Conservation (phyloP, 2,888 invertebrate genomes). For the Meliscaeva auricollis region DNA sequence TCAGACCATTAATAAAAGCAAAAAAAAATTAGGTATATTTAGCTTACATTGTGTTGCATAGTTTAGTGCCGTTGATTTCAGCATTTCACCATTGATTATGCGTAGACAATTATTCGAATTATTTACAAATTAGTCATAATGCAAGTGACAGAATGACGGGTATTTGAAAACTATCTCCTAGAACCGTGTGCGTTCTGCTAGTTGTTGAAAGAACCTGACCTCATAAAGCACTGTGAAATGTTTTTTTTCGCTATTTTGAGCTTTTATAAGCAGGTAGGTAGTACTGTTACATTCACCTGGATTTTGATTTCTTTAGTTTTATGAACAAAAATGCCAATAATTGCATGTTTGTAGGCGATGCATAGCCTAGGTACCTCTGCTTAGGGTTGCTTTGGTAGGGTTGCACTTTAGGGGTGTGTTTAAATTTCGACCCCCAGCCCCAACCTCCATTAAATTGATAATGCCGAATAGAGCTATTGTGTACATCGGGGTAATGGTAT, state of each 20-base stretch:
- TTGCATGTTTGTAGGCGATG: slow-evolving; percentile 60
- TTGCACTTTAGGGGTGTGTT: slow-evolving; percentile 65
- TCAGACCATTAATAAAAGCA: slow-evolving; percentile 10
- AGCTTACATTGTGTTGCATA: slow-evolving; percentile 36
- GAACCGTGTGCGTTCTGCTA: too few species aligned
- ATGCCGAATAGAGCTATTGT: slow-evolving; percentile 42
- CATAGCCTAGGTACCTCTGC: neutral
- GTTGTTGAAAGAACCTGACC: neutral
- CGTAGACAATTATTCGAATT: neutral
- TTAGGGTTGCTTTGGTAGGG: neutral
- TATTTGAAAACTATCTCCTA: too few species aligned
- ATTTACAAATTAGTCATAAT: too few species aligned
- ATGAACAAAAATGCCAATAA: slow-evolving; percentile 52
- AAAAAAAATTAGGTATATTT: slow-evolving; percentile 11
- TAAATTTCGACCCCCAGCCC: slow-evolving; percentile 39
- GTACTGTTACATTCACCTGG: neutral
- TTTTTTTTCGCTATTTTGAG: too few species aligned
- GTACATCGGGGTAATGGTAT: slow-evolving; percentile 8
- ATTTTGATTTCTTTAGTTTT: neutral
- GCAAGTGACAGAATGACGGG: too few species aligned
- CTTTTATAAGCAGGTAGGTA: too few species aligned
- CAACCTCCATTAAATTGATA: slow-evolving; percentile 3
- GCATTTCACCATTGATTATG: slow-evolving; percentile 59
- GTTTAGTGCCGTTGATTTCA: slow-evolving; percentile 32
- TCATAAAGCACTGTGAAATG: too few species aligned